A percentile compares a stretch with the other conserved stretches of the same genome.
phyloP scores from a whole-genome alignment of 2,797 vertebrate species.

The Adrianichthys oophorus region DNA sequence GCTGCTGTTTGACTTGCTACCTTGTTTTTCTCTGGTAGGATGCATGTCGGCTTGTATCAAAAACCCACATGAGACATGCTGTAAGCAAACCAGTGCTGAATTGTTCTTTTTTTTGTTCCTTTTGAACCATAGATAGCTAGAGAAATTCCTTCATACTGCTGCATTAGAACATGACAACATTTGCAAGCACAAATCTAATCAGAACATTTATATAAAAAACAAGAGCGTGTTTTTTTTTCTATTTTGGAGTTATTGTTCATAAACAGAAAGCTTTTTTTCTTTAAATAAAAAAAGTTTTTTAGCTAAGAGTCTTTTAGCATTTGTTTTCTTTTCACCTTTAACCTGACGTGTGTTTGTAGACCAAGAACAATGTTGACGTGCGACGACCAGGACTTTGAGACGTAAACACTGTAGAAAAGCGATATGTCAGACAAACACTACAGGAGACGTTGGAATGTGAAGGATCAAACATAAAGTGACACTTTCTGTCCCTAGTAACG shows the following conservation, averaged over 20 bases:
- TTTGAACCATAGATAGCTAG: conserved; percentile 55
- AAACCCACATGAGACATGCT: conserved; percentile 68
- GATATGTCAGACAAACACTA: conserved; percentile 33
- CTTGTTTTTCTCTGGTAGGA: conserved; percentile 31
- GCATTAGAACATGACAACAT: conserved; percentile 71
- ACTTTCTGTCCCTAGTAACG: conserved; percentile 23
- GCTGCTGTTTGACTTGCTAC: conserved; percentile 48
- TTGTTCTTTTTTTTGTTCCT: conserved; percentile 29
- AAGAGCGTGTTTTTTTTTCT: conserved; percentile 64
- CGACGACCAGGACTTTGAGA: conserved; percentile 37
- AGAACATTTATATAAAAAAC: conserved; percentile 69
- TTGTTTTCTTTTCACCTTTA: conserved; percentile 11
- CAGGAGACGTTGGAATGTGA: conserved; percentile 42
- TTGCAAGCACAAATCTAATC: conserved; percentile 73
- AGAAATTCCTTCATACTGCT: conserved; percentile 53
- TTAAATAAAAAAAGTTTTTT: conserved; percentile 34
- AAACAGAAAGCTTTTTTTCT: conserved; percentile 13
- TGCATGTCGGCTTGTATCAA: conserved; percentile 60
- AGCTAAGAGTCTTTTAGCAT: conserved; percentile 29
- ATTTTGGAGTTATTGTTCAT: conserved; percentile 49
- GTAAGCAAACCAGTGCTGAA: conserved; percentile 55
- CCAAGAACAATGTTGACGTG: conserved; percentile 41
- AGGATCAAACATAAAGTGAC: conserved; percentile 29
- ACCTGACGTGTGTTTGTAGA: conserved; percentile 28
- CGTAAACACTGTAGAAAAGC: conserved; percentile 47